Evolutionary conservation across 1,140 invertebrate genomes (phyloP), one percentile per base, ranked within the genome.

Genomic region (Leptinotarsa defecta): DNA sequence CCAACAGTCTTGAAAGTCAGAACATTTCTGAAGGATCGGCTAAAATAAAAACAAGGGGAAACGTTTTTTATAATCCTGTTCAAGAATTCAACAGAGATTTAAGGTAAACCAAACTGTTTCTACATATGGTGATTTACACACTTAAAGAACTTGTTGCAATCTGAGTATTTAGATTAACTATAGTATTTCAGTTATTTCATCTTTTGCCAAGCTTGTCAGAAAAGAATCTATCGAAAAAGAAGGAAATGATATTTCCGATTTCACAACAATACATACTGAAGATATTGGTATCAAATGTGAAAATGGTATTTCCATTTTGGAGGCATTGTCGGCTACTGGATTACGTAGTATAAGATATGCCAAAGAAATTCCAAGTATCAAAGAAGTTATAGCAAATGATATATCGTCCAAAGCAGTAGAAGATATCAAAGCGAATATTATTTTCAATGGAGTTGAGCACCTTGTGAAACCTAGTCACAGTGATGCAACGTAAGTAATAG

Each of bases 41-140:
- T 3, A 89, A 90, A 81, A 91, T 96, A 75, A 86, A 92, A 17
- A 90, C 89, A 13, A 83, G 87, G 19, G 89, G 91, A 65, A 91
- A 93, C 84, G 96, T 98, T 0, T 99, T 99, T 86, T 99, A 98
- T 83, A 99, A 99, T 88, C 96, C 96, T 3, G 97, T 98, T 19
- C 97, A 99, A 86, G 95, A 98, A 86, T 98, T 99, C 82, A 99
- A 99, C 84, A 88, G 97, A 81, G 97, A 99, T 88, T 86, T 99
- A n/a, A 97, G 93, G 88, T 93, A 89, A 74, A 27, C 34, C 2
- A 43, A 48, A 5, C 8, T 43, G 34, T 43, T 43, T 43, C 34
- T 43, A 43, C 34, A 43, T 11, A 43, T 43, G 8, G 8, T 2
- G 1, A 6, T 1, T 43, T 43, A 11, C 34, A 43, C 34, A 3